phyloP scores from a whole-genome alignment of 2,888 invertebrate species.

The Acrocyrtus sp. region DNA sequence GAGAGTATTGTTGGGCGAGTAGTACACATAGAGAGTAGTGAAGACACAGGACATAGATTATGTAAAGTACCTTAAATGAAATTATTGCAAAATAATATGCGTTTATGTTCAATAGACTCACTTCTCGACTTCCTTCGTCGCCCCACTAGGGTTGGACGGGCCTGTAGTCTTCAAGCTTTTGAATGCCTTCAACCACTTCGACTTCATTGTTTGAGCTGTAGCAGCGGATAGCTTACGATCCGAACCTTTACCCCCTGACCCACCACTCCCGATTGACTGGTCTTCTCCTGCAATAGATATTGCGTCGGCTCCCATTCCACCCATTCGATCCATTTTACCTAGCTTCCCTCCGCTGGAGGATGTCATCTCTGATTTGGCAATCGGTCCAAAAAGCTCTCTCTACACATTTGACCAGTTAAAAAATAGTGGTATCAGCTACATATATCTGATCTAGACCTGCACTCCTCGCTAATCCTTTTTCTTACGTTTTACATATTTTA shows the following conservation, averaged over 20 bases:
- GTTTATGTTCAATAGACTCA: conserved; percentile 67
- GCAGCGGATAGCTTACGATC: conserved; percentile 87
- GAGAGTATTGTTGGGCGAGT: too few relatives aligned
- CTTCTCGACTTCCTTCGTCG: conserved; percentile 72
- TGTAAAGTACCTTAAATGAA: too few relatives aligned
- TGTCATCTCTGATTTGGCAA: conserved; percentile 41
- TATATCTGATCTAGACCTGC: too few relatives aligned
- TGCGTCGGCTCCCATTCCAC: conserved; percentile 26
- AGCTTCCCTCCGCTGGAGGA: conserved; percentile 23
- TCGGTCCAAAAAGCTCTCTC: conserved; percentile 49
- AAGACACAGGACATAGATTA: too few relatives aligned
- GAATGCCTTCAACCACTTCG: conserved; percentile 97
- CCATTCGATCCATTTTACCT: conserved; percentile 20
- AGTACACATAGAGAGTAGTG: too few relatives aligned
- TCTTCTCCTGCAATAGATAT: conserved; percentile 28
- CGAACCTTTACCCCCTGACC: conserved; percentile 32
- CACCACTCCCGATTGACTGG: conserved; percentile 32
- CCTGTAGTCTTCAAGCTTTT: conserved; percentile 83
- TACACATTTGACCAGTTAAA: too few relatives aligned
- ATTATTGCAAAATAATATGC: background rate
- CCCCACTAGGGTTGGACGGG: conserved; percentile 64
- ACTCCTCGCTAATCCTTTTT: too few relatives aligned
- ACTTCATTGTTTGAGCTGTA: conserved; percentile 80
- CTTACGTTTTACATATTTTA: too few relatives aligned
- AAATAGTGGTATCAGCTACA: too few relatives aligned